phyloP scores from a whole-genome alignment of 2,797 vertebrate genomes.

The Antennarius maculatus region DNA sequence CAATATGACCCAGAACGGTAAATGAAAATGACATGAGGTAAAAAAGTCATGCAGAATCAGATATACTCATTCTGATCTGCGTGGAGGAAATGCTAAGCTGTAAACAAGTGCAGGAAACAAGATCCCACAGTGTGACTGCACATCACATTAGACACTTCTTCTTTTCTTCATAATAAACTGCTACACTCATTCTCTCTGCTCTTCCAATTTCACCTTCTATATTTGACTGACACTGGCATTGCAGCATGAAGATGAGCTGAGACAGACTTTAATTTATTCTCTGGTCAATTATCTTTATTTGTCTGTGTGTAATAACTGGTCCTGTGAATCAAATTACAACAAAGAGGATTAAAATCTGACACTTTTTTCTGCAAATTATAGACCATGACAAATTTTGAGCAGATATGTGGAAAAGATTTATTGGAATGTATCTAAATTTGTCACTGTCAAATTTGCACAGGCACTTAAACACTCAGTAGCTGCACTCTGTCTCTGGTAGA shows the following conservation, averaged over 20 bases:
- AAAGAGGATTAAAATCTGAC: slow-evolving; percentile 49
- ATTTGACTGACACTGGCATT: slow-evolving; percentile 56
- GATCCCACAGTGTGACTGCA: background rate
- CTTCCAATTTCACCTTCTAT: slow-evolving; percentile 23
- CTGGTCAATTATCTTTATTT: slow-evolving; percentile 60
- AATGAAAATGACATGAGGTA: slow-evolving; percentile 35
- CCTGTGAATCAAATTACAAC: slow-evolving; percentile 57
- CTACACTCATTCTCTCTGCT: slow-evolving; percentile 8
- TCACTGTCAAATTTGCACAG: slow-evolving; percentile 41
- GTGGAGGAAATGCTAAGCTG: background rate
- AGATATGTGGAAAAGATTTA: slow-evolving; percentile 48
- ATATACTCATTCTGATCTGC: too few relatives aligned
- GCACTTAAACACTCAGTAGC: slow-evolving; percentile 37
- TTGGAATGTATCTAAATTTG: slow-evolving; percentile 56
- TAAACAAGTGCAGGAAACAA: slow-evolving; percentile 15
- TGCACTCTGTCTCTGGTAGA: slow-evolving; percentile 26
- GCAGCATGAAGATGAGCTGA: slow-evolving; percentile 49
- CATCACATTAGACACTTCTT: background rate
- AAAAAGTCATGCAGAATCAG: too few relatives aligned
- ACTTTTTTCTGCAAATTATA: slow-evolving; percentile 50
- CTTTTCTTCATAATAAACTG: background rate
- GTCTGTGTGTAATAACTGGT: slow-evolving; percentile 34
- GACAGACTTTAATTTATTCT: slow-evolving; percentile 55
- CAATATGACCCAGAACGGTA: background rate
- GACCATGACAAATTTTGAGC: slow-evolving; percentile 35